Evolutionary conservation across 2,888 invertebrate species (phyloP).

Genomic region (Agonopterix subpropinquella): DNA sequence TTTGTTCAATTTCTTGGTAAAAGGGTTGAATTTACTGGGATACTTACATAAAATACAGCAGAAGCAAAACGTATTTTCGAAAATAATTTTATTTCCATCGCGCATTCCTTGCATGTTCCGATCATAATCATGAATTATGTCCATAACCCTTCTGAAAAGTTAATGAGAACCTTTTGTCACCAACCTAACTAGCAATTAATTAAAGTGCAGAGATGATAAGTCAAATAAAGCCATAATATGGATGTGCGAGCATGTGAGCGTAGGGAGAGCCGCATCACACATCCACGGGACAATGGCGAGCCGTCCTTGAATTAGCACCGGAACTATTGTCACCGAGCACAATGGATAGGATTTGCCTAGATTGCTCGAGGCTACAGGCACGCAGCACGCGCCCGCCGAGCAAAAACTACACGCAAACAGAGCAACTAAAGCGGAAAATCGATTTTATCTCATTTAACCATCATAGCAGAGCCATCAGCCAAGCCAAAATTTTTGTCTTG

Average conservation of each 20-base stretch:
- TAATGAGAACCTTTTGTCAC: too few relatives aligned
- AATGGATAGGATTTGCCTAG: slow-evolving; percentile 62
- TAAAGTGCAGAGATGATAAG: slow-evolving; percentile 6
- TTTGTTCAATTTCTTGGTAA: too few relatives aligned
- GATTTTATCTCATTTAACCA: slow-evolving; percentile 11
- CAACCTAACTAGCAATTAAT: background rate
- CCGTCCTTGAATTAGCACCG: slow-evolving; percentile 69
- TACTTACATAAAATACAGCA: too few relatives aligned
- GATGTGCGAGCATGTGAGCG: too few relatives aligned
- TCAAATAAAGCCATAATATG: background rate
- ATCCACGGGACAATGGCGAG: slow-evolving; percentile 47
- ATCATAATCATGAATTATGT: too few relatives aligned
- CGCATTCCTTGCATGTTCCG: too few relatives aligned
- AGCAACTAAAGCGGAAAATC: slow-evolving; percentile 24
- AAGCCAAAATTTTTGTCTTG: too few relatives aligned
- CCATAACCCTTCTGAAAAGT: too few relatives aligned
- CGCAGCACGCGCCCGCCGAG: slow-evolving; percentile 28
- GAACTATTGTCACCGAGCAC: slow-evolving; percentile 62
- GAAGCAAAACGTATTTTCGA: too few relatives aligned
- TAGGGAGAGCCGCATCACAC: slow-evolving; percentile 26
- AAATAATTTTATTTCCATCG: too few relatives aligned
- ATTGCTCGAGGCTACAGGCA: slow-evolving; percentile 40
- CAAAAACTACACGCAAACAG: slow-evolving; percentile 37
- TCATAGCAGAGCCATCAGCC: background rate
- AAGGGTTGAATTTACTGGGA: too few relatives aligned